These are phyloP conservation scores for Patella caerulea DNA, from an alignment of 2,888 invertebrate genomes.

Conservation along the genomic window DNA sequence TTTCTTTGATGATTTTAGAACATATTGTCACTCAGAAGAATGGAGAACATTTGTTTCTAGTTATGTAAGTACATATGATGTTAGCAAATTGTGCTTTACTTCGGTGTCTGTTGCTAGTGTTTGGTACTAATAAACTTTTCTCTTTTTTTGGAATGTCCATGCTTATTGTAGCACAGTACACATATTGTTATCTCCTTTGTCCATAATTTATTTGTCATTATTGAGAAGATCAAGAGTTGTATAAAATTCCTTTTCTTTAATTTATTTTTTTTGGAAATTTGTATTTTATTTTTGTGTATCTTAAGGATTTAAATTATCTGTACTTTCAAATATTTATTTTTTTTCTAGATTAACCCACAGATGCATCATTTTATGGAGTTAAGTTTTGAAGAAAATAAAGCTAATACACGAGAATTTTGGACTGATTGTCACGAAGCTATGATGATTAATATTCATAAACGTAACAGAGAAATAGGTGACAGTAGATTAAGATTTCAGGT, in stretches of 20 bases:
- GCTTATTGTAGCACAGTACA: too few relatives aligned
- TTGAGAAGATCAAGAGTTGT: conserved; percentile 32
- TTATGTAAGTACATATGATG: conserved; percentile 54
- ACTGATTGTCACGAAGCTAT: conserved; percentile 77
- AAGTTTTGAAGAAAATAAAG: conserved; percentile 70
- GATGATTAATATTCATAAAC: conserved; percentile 75
- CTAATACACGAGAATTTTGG: conserved; percentile 76
- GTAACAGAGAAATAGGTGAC: conserved; percentile 75
- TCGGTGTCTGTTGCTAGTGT: too few relatives aligned
- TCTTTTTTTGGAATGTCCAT: too few relatives aligned
- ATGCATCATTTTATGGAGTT: conserved; percentile 75
- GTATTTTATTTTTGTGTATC: too few relatives aligned
- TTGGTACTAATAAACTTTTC: too few relatives aligned
- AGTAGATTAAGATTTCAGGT: conserved; percentile 75
- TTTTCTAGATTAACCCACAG: conserved; percentile 75
- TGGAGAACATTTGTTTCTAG: conserved; percentile 73
- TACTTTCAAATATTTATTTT: conserved; percentile 11
- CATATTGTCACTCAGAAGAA: conserved; percentile 75
- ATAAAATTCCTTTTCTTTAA: too few relatives aligned
- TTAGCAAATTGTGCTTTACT: too few relatives aligned
- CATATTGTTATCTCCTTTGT: too few relatives aligned
- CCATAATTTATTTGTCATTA: background rate
- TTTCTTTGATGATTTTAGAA: conserved; percentile 78
- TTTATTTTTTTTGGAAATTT: too few relatives aligned
- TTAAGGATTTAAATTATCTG: too few relatives aligned